Percentiles rank a stretch among this genome's conserved stretches.
Evolutionary conservation across 2,113 vertebrate genomes (phyloP).

Genomic region (Donacobius atricapilla): DNA sequence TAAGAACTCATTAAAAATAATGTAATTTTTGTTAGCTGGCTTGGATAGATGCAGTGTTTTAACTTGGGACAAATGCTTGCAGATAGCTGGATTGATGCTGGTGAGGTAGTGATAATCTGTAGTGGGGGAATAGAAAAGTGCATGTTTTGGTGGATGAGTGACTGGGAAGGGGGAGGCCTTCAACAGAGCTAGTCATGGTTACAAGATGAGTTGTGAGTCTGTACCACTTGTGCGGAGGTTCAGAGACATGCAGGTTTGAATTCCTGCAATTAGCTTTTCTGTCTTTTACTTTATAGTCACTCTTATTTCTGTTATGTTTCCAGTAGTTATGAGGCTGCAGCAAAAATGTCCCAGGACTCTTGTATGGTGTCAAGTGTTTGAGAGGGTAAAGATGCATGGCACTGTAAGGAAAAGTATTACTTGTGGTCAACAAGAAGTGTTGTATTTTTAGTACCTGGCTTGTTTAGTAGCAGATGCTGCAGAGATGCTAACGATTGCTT

Average conservation of each 20-base stretch:
- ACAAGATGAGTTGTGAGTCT: neutral
- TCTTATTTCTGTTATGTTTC: neutral
- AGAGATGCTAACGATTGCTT: neutral
- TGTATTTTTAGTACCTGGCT: neutral
- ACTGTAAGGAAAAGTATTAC: neutral
- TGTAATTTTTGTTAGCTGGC: neutral
- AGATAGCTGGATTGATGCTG: neutral
- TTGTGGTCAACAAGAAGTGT: neutral
- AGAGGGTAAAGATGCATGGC: neutral
- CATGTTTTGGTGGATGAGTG: neutral
- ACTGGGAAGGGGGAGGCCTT: neutral
- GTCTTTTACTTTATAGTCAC: neutral
- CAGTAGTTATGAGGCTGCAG: neutral
- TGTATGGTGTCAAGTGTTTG: neutral
- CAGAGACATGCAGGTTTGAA: accelerated
- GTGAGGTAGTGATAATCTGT: neutral
- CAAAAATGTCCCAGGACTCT: neutral
- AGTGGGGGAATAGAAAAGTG: neutral
- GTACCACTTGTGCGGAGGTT: neutral
- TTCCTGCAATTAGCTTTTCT: neutral
- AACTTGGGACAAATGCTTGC: accelerated
- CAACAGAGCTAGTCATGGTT: neutral
- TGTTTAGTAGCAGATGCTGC: neutral
- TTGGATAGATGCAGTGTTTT: neutral
- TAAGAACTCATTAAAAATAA: neutral